These are phyloP conservation scores for Oceanites oceanicus DNA, from an alignment of 2,113 vertebrate genomes.

Conservation along the genomic window DNA sequence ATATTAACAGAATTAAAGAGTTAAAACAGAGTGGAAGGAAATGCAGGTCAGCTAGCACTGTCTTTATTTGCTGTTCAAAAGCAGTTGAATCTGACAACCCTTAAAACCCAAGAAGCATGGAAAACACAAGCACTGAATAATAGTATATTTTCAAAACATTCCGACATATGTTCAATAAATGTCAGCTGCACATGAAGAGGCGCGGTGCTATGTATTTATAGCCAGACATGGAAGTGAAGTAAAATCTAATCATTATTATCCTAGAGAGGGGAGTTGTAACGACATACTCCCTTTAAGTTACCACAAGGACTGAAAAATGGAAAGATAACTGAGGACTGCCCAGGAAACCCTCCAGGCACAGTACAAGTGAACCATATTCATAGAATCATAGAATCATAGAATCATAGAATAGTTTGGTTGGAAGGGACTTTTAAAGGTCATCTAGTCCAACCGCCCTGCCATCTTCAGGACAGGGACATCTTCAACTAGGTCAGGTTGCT, in stretches of 20 bases:
- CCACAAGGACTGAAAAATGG: neutral
- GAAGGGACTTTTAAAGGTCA: no score
- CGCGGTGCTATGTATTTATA: neutral
- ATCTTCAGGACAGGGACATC: no score
- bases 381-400: no score
- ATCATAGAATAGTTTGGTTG: no score
- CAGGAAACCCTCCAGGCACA: neutral
- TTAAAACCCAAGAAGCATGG: neutral
- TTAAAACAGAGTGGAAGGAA: neutral
- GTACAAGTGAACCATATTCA: neutral
- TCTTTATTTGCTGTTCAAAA: neutral
- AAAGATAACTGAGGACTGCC: neutral
- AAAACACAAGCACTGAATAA: neutral
- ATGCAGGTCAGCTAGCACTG: neutral
- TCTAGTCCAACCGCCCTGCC: no score
- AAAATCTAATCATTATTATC: neutral
- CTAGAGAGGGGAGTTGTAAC: neutral
- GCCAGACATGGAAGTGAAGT: neutral
- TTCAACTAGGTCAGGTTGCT: no score
- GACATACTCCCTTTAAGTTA: neutral
- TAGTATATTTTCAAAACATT: neutral
- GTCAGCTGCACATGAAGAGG: neutral
- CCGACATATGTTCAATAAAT: rapidly evolving
- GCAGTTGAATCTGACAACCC: neutral
- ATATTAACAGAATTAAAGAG: neutral